Evolutionary conservation across 2,797 vertebrate species (phyloP), one percentile per base, ranked within the genome.

Genomic region (Periophthalmus magnuspinnatus): DNA sequence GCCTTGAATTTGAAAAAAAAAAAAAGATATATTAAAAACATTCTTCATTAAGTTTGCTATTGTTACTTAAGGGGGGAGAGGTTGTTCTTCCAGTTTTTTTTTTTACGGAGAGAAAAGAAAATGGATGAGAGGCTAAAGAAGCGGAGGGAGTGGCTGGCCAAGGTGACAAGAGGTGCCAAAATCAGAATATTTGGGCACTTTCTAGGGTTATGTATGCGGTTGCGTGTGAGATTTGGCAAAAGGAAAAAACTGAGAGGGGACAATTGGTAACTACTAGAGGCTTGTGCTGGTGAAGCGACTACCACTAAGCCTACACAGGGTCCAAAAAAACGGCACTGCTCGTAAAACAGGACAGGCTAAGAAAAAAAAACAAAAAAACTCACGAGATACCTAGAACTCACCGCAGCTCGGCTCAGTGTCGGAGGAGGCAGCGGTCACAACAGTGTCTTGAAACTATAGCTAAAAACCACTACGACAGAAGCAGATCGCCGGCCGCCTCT

Each of bases 1-100:
- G 94, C 94, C 94, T 95, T 95, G 92, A 94, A 94, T 93, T 94
- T 90, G 81, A 86, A 84, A 82, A n/a, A n/a, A n/a, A n/a, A n/a
- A n/a, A 61, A 74, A 80, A 72, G 14, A 80, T 68, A 41, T 67
- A 75, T 71, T 78, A 85, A 87, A 89, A 87, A 91, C 72, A 79
- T 88, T 89, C 86, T 88, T 64, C 79, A 84, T 89, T 88, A 74
- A 72, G 74, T 86, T 88, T 84, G 59, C 76, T 88, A 89, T 89
- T 82, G 74, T 90, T 89, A 88, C 75, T 74, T 21, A 58, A 71
- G 67, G 61, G 33, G 67, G 41, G 69, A 65, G 71, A 54, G 48
- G 54, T 74, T 52, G 58, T 70, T 81, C 80, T 81, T 83, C 55
- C 71, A 62, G 66, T 60, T 70, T 78, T 61, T 72, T 68, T 74